phyloP scores from a whole-genome alignment of 2,888 invertebrate genomes.

The Xestia sexstrigata region DNA sequence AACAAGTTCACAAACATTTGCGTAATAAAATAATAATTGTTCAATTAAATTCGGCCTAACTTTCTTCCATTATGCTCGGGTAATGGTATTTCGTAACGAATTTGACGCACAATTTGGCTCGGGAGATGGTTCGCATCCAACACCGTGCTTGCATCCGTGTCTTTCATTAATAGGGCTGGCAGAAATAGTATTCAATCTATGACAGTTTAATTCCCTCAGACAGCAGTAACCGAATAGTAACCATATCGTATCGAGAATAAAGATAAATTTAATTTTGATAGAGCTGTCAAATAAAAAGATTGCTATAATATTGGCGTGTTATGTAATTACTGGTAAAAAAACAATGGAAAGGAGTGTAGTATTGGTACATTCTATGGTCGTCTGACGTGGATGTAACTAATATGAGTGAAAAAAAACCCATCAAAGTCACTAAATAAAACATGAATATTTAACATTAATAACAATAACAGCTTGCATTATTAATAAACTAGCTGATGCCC shows the following conservation, averaged over 20 bases:
- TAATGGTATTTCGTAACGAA: constrained; percentile 73
- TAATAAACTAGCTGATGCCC: too few species aligned
- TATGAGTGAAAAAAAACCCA: background rate
- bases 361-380: background rate
- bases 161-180: constrained; percentile 51
- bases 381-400: background rate
- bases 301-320: background rate
- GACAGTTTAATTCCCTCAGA: background rate
- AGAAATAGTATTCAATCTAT: background rate
- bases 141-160: constrained; percentile 45
- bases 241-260: background rate
- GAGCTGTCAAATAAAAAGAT: background rate
- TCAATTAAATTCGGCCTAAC: constrained; percentile 64
- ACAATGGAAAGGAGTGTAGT: background rate
- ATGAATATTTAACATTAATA: background rate
- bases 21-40: constrained; percentile 64
- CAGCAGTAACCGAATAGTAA: background rate
- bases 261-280: background rate
- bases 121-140: constrained; percentile 63
- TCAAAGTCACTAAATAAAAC: background rate
- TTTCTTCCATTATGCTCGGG: constrained; percentile 74
- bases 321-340: background rate
- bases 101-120: constrained; percentile 70
- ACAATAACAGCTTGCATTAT: background rate
- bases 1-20: constrained; percentile 60